Percentiles rank a stretch among this genome's conserved stretches.
Conservation (phyloP, 2,113 vertebrate species). For the Cochlearius cochlearius region DNA sequence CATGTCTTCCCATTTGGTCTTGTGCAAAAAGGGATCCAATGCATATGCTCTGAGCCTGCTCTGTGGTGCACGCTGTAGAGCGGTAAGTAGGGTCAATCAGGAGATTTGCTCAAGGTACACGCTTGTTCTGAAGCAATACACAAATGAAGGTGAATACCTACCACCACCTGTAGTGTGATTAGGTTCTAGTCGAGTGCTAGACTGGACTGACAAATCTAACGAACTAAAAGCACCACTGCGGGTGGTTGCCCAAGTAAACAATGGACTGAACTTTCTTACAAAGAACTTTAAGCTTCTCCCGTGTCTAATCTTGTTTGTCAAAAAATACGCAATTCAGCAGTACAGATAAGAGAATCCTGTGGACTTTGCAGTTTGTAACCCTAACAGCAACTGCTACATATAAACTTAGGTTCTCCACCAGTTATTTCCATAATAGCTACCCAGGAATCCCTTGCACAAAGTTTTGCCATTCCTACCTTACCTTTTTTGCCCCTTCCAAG, state of each 20-base stretch:
- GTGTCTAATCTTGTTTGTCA: not conserved
- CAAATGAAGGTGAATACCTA: not conserved
- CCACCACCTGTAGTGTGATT: not conserved
- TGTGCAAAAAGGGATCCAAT: not conserved
- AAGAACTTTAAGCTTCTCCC: not conserved
- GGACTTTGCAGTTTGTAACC: not conserved
- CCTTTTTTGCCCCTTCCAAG: not conserved
- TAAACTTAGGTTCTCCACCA: not conserved
- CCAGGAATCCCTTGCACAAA: not conserved
- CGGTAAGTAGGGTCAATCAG: not conserved
- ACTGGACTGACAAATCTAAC: not conserved
- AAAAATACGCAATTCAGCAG: not conserved
- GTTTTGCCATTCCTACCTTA: not conserved
- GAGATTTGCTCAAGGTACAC: not conserved
- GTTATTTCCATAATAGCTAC: not conserved
- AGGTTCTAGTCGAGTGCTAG: not conserved
- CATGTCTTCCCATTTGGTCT: not conserved
- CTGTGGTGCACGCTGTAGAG: not conserved
- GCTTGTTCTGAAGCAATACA: not conserved
- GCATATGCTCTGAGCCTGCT: not conserved
- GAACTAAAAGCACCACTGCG: not conserved
- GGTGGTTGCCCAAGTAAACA: not conserved
- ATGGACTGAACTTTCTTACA: not conserved
- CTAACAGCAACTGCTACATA: not conserved
- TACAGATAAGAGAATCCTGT: not conserved